A percentile compares a stretch with the other conserved stretches of the same genome.
These are phyloP conservation scores for Apis cerana DNA, from an alignment of 1,140 invertebrate species.

Conservation along the genomic window DNA sequence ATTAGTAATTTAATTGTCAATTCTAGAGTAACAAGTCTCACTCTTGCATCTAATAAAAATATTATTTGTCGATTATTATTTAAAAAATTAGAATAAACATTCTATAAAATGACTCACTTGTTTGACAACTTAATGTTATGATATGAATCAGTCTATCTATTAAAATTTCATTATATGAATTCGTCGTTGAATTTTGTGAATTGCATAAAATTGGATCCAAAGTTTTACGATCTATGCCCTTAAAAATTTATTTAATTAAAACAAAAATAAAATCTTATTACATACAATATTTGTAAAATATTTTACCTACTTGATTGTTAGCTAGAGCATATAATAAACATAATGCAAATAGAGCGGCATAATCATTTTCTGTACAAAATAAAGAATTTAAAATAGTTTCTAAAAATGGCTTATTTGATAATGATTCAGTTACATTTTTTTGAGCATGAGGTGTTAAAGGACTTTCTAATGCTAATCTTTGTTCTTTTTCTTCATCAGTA, in stretches of 20 bases:
- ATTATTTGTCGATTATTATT: conserved; percentile 8
- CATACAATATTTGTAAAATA: neutral
- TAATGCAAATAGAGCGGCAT: conserved; percentile 94
- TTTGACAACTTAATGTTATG: conserved; percentile 90
- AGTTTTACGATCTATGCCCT: conserved; percentile 89
- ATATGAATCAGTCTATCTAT: conserved; percentile 91
- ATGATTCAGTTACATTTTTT: conserved; percentile 76
- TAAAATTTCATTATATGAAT: conserved; percentile 87
- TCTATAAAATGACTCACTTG: conserved; percentile 81
- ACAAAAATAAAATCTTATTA: neutral
- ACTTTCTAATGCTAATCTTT: conserved; percentile 83
- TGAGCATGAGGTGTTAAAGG: conserved; percentile 67
- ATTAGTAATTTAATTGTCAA: conserved; percentile 90
- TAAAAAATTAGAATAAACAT: neutral
- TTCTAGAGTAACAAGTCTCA: conserved; percentile 96
- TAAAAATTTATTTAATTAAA: conserved; percentile 56
- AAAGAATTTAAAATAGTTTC: conserved; percentile 93
- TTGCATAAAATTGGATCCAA: conserved; percentile 85
- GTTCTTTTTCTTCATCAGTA: conserved; percentile 95
- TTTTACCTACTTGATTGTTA: conserved; percentile 91
- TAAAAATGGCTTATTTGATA: conserved; percentile 90
- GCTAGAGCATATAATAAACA: conserved; percentile 96
- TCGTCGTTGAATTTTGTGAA: conserved; percentile 75
- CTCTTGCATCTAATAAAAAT: conserved; percentile 84
- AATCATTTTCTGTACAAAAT: conserved; percentile 95